Evolutionary conservation across 2,797 vertebrate genomes (phyloP), one percentile per base, ranked within the genome.

Genomic region (Malurus splendens): DNA sequence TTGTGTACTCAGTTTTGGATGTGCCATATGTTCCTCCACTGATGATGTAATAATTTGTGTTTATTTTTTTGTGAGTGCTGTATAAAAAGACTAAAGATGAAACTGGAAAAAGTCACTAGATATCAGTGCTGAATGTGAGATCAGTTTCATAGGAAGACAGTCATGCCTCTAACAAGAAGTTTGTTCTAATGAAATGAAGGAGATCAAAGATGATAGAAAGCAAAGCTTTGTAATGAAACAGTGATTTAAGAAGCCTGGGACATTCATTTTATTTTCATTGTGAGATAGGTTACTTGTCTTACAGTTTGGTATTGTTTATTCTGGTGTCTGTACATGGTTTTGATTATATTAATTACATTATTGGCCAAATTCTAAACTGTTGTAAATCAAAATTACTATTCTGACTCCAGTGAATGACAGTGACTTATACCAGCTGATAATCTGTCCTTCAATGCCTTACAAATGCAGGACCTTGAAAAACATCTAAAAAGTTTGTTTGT

Each of bases 151-250:
- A 95, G 96, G 94, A 97, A 95, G 95, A 94, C 94, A 96, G 95
- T 96, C 94, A 96, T 96, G 94, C 68, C 87, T 93, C 66, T 92
- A 96, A 96, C 87, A 90, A 96, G 94, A 96, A 94, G 87, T 95
- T 96, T 93, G 87, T 90, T 94, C 90, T 95, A 95, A 94, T 92
- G 94, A 96, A 96, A 96, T 94, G 95, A 96, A 96, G 87, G 91
- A 97, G 95, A 97, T 97, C 97, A 97, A 97, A 97, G 97, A 96
- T 92, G 95, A 96, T 96, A 96, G 91, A 96, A 95, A 95, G 91
- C 90, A 95, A 96, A 94, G 94, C 92, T 92, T 71, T 59, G 90
- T 92, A 96, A 95, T 94, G 96, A 94, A 96, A 95, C 86, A 92
- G 97, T 94, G 96, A 96, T 96, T 96, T 94, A 95, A 96, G 92